Evolutionary conservation across 1,140 invertebrate species (phyloP).

Genomic region (Sycophila sp.): DNA sequence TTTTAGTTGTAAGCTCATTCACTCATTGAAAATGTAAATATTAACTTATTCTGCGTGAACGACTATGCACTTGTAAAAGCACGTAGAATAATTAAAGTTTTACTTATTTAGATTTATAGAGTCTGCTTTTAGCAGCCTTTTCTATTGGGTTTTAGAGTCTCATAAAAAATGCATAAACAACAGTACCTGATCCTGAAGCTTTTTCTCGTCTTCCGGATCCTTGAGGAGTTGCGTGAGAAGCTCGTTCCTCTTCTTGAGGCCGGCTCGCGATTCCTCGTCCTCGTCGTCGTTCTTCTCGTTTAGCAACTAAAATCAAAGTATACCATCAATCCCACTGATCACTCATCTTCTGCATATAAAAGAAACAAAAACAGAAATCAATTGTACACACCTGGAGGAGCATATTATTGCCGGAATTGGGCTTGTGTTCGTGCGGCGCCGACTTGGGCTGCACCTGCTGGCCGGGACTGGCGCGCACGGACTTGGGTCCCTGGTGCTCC

Average conservation of each 20-base stretch:
- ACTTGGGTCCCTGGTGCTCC: conserved; percentile 51
- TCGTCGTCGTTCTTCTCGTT: conserved; percentile 87
- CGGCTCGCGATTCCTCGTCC: conserved; percentile 71
- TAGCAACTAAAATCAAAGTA: conserved; percentile 71
- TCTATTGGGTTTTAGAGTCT: too few relatives aligned
- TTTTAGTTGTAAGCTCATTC: too few relatives aligned
- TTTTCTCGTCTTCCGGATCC: conserved; percentile 65
- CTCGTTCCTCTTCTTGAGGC: conserved; percentile 74
- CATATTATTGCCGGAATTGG: conserved; percentile 73
- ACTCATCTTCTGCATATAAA: background rate
- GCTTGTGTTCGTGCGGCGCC: conserved; percentile 51
- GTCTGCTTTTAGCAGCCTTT: too few relatives aligned
- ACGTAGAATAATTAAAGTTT: too few relatives aligned
- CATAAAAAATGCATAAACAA: too few relatives aligned
- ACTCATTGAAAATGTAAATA: too few relatives aligned
- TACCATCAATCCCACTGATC: too few relatives aligned
- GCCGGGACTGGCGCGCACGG: conserved; percentile 44
- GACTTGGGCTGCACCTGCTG: conserved; percentile 56
- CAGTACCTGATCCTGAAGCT: conserved; percentile 25
- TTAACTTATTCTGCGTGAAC: too few relatives aligned
- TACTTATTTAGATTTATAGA: too few relatives aligned
- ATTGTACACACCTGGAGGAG: conserved; percentile 73
- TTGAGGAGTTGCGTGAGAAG: conserved; percentile 83
- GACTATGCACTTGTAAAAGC: too few relatives aligned
- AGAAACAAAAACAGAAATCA: background rate